Conservation (phyloP, 2,888 invertebrate genomes). For the Macaria liturata region DNA sequence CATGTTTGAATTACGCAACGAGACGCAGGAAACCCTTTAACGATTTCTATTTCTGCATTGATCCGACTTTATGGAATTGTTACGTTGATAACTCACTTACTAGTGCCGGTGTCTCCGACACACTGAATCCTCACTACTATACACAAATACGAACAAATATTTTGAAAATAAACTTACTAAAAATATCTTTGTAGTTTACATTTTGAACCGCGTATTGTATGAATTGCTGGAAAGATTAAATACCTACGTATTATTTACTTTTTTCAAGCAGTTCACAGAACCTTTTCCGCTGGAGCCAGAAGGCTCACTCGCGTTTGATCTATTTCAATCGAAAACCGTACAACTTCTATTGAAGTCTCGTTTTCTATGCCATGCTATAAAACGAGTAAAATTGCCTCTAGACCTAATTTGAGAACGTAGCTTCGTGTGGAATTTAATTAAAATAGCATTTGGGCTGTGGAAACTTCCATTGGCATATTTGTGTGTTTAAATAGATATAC, state of each 20-base stretch:
- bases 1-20: constrained; percentile 11
- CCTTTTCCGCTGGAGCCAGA: no score
- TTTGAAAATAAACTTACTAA: no score
- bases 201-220: no score
- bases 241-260: no score
- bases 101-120: background rate
- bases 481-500: constrained; percentile 9
- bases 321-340: no score
- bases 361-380: background rate
- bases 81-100: constrained; percentile 14
- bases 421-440: constrained; percentile 12
- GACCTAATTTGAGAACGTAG: constrained; percentile 1
- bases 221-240: no score
- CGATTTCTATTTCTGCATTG: constrained; percentile 27
- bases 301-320: no score
- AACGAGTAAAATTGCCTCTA: background rate
- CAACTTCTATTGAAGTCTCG: background rate
- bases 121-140: constrained; percentile 10
- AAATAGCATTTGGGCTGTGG: constrained; percentile 8
- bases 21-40: constrained; percentile 30
- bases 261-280: no score
- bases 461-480: constrained; percentile 12
- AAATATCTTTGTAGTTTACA: no score
- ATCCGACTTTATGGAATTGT: constrained; percentile 25
- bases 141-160: no score